Evolutionary conservation across 2,113 vertebrate species (phyloP).

Genomic region (Acinonyx jubatus): DNA sequence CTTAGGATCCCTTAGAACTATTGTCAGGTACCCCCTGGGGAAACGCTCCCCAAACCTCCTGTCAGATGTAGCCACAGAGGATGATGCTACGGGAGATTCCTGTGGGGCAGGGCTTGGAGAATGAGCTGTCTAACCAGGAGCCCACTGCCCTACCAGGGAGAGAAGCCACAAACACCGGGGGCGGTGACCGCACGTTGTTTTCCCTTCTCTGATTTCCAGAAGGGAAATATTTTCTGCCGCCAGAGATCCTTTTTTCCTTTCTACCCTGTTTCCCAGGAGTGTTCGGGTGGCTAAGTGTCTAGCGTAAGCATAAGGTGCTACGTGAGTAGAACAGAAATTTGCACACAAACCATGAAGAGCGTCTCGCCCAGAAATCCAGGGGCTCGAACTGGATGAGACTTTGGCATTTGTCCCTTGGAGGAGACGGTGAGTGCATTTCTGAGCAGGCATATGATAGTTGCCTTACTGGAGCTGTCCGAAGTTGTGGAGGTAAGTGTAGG

Average conservation of each 20-base stretch:
- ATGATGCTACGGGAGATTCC: not conserved
- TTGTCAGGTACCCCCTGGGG: not conserved
- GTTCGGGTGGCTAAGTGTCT: not conserved
- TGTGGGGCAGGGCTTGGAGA: not conserved
- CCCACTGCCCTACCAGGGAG: not conserved
- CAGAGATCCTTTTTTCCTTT: not conserved
- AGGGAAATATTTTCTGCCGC: not conserved
- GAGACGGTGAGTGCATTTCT: not conserved
- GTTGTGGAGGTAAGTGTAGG: not conserved
- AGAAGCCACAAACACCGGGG: fast-evolving
- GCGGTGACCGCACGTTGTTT: not conserved
- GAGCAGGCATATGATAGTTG: not conserved
- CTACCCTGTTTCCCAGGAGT: not conserved
- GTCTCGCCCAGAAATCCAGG: not conserved
- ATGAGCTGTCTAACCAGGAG: not conserved
- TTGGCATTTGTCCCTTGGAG: not conserved
- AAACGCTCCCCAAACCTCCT: not conserved
- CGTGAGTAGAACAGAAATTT: not conserved
- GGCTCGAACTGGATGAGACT: not conserved
- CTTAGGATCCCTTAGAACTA: not conserved
- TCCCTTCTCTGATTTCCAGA: not conserved
- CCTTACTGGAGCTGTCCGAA: not conserved
- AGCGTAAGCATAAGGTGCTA: not conserved
- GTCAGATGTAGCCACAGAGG: not conserved
- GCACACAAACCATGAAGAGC: not conserved